Evolutionary conservation across 2,888 invertebrate genomes (phyloP), one percentile per base, ranked within the genome.

Genomic region (Calameuta filiformis): DNA sequence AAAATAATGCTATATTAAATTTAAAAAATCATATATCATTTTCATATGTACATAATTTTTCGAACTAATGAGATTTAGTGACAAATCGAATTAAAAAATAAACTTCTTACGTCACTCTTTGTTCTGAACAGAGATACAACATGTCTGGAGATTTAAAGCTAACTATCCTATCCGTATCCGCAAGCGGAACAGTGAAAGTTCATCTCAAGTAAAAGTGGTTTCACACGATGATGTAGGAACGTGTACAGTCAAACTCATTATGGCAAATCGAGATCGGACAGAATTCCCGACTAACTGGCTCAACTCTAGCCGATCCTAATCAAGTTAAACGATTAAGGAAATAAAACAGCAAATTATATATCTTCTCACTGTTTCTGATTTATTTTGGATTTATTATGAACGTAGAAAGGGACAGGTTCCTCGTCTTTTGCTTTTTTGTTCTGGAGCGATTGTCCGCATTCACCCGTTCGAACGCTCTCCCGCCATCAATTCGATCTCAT

Each of bases 121-220:
- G 56, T 9, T 56, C 23, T 12, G 3, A 30, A 71, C 71, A 71
- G 15, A 34, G 31, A 23, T 34, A n/a, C 3, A 33, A 12, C 12
- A 71, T 33, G 40, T 71, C 83, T 82, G 79, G 80, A 83, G 85
- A 86, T 83, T 76, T 80, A 81, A 85, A 85, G 84, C 81, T 80
- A 79, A 77, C 81, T 76, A 80, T 83, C 83, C 81, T 81, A 81
- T 79, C 80, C 40, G 87, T 82, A 85, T 86, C 87, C 82, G 81
- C 83, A 82, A 88, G 86, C 87, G 87, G 86, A 89, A 87, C 87
- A 89, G 90, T 89, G 90, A 90, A 90, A 90, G 90, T 89, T 82
- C 84, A 87, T 86, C 84, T 76, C 82, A 83, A 82, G 90, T 90
- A 90, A 90, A 90, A 90, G 90, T 89, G 81, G 88, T 88, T 86